phyloP scores from a whole-genome alignment of 2,113 vertebrate species.

The Xenopus tropicalis region DNA sequence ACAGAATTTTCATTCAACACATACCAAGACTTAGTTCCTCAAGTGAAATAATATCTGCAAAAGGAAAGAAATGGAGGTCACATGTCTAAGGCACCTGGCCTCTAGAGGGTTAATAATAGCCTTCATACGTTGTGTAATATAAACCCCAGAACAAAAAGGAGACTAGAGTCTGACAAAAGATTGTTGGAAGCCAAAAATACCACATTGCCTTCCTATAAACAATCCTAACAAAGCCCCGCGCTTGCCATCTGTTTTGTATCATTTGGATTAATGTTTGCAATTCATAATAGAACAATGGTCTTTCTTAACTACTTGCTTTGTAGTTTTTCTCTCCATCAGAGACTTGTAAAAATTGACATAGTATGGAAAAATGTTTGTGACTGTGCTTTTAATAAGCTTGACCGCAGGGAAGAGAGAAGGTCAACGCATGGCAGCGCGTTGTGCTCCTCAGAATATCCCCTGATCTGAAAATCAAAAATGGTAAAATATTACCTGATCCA shows the following conservation, averaged over 20 bases:
- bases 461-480: no score
- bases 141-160: slow-evolving; percentile 38
- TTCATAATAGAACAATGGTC: slow-evolving; percentile 43
- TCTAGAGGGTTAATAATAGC: slow-evolving; percentile 40
- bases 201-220: slow-evolving; percentile 45
- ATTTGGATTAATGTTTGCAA: slow-evolving; percentile 45
- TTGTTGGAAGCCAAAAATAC: slow-evolving; percentile 44
- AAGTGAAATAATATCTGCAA: slow-evolving; percentile 19
- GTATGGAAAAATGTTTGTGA: slow-evolving; percentile 15
- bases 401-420: no score
- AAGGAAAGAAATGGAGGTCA: slow-evolving; percentile 14
- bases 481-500: no score
- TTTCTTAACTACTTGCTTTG: slow-evolving; percentile 30
- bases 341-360: slow-evolving; percentile 29
- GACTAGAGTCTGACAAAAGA: slow-evolving; percentile 44
- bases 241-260: slow-evolving; percentile 44
- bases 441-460: no score
- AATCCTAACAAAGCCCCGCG: slow-evolving; percentile 36
- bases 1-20: not conserved
- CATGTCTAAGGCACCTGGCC: not conserved
- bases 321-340: slow-evolving; percentile 24
- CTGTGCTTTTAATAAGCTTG: not conserved
- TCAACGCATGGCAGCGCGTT: no score
- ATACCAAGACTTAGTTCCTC: slow-evolving; percentile 6
- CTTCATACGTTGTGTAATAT: slow-evolving; percentile 34